Evolutionary conservation across 2,888 invertebrate species (phyloP).

Genomic region (Agrenia bidenticulata): DNA sequence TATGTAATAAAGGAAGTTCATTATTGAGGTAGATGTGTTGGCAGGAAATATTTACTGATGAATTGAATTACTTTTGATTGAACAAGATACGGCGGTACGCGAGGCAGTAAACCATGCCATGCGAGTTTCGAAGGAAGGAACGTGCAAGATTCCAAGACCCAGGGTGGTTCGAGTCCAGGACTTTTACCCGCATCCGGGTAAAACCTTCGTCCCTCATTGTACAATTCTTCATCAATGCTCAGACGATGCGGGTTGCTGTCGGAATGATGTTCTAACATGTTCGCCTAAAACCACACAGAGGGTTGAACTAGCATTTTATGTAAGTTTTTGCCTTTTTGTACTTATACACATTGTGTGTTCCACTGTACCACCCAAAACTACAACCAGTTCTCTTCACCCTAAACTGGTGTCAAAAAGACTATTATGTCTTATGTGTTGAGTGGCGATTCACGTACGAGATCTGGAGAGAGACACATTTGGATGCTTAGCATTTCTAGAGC

Average conservation of each 20-base stretch:
- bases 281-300: conserved; percentile 71
- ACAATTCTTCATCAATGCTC: conserved; percentile 83
- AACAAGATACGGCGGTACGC: conserved; percentile 56
- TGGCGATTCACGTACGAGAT: too few species aligned
- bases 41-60: too few species aligned
- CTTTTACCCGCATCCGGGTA: conserved; percentile 69
- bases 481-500: too few species aligned
- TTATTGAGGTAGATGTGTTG: too few species aligned
- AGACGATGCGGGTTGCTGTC: conserved; percentile 85
- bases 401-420: too few species aligned
- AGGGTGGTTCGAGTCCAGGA: conserved; percentile 74
- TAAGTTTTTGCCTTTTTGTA: too few species aligned
- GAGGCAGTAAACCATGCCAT: conserved; percentile 58
- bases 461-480: too few species aligned
- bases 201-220: conserved; percentile 79
- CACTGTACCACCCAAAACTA: too few species aligned
- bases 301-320: conserved; percentile 76
- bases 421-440: too few species aligned
- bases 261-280: conserved; percentile 70
- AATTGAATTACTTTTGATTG: background rate
- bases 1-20: too few species aligned
- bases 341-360: too few species aligned
- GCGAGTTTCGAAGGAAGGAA: conserved; percentile 60
- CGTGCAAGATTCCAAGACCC: conserved; percentile 71
- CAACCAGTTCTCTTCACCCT: too few species aligned